Evolutionary conservation across 2,888 invertebrate genomes (phyloP), one percentile per base, ranked within the genome.

Genomic region (Anoplius nigerrimus): DNA sequence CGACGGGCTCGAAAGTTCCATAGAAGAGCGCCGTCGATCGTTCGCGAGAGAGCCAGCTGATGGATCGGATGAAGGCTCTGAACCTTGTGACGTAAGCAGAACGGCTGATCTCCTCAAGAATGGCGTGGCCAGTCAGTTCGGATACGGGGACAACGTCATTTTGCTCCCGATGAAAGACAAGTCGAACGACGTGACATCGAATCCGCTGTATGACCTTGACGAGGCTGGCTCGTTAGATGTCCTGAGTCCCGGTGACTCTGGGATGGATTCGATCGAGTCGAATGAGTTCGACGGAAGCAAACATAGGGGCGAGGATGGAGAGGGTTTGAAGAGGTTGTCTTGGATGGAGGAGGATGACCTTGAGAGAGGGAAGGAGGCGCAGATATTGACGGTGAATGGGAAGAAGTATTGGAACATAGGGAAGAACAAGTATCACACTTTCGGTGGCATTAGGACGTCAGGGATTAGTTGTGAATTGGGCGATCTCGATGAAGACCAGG

Each of bases 401-500:
- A 80, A 69, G 34, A 81, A 72, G 42, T 85, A 82, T 63, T 82
- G 75, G 76, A 74, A 72, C 18, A 69, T 77, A 0, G 72, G 74
- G 3, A 62, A 75, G 4, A 61, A 68, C 43, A 85, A 84, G 48
- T 84, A 81, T 27, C 76, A 86, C 21, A 85, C 85, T 1, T 86
- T 85, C 18, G 85, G 85, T 2, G 85, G 85, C 0, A 86, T 86
- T 18, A 82, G 74, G 52, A 75, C 56, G 3, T 46, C 61, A 13
- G 22, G 24, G 0, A 6, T 13, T 0, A 8, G 20, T 2, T 0
- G 0, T 5, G 27, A 55, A 21, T 34, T 6, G 27, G 56, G 46
- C 16, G 27, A 59, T 13, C 18, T 11, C 8, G 21, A 6, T 15
- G 18, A 52, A n/a, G 58, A 73, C 16, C 43, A 69, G 20, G 8